Conservation (phyloP, 2,888 invertebrate genomes). For the Tiliacea citrago region DNA sequence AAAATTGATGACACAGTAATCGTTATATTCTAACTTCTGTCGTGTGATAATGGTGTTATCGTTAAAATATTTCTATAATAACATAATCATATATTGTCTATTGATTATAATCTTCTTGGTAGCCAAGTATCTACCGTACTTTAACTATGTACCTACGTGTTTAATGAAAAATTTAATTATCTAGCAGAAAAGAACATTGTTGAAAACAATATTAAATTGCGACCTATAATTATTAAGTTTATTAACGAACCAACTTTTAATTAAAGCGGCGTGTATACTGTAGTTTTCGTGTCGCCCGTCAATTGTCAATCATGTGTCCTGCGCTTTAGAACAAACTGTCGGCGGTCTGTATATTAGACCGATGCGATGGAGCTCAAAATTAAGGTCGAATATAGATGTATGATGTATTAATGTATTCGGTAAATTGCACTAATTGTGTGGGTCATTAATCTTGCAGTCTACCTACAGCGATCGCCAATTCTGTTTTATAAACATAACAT, state of each 20-base stretch:
- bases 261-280: slow-evolving; percentile 38
- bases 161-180: slow-evolving; percentile 15
- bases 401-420: slow-evolving; percentile 7
- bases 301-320: slow-evolving; percentile 62
- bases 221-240: slow-evolving; percentile 30
- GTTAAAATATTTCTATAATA: slow-evolving; percentile 33
- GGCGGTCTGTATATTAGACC: slow-evolving; percentile 49
- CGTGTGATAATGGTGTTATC: slow-evolving; percentile 34
- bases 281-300: slow-evolving; percentile 33
- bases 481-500: not conserved
- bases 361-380: slow-evolving; percentile 52
- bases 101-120: slow-evolving; percentile 21
- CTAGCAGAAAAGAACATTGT: not conserved
- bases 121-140: not conserved
- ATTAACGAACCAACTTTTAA: slow-evolving; percentile 56
- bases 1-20: slow-evolving; percentile 20
- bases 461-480: not conserved
- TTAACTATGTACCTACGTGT: not conserved
- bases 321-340: slow-evolving; percentile 44
- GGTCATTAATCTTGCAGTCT: not conserved
- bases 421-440: slow-evolving; percentile 31
- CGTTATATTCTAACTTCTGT: slow-evolving; percentile 9
- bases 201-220: slow-evolving; percentile 19
- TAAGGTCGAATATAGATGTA: slow-evolving; percentile 20
- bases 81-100: slow-evolving; percentile 32